Conservation (phyloP, 2,888 invertebrate genomes). For the Volucella bombylans region DNA sequence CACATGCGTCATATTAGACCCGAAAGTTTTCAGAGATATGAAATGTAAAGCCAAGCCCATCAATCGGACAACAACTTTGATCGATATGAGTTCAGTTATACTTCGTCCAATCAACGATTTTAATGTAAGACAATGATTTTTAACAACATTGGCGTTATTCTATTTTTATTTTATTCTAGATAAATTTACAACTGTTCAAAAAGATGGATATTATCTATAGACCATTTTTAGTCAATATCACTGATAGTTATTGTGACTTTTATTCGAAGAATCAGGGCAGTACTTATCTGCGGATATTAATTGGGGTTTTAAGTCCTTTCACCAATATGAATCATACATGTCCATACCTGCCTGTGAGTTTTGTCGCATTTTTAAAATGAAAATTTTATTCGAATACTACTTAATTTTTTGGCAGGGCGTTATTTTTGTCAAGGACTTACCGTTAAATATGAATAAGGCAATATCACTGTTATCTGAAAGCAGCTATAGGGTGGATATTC, state of each 20-base stretch:
- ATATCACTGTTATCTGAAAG: neutral
- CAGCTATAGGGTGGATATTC: neutral
- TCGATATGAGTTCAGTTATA: neutral
- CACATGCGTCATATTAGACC: constrained; percentile 4
- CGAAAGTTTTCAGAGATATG: neutral
- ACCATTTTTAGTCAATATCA: constrained; percentile 32
- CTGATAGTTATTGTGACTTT: constrained; percentile 23
- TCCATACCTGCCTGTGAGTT: constrained; percentile 27
- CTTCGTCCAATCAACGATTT: neutral
- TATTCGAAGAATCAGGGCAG: constrained; percentile 26
- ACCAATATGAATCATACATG: constrained; percentile 44
- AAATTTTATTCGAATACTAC: no score
- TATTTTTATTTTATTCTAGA: neutral
- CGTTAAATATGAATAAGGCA: neutral
- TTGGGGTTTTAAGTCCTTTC: neutral
- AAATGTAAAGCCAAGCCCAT: constrained; percentile 10
- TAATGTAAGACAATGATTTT: neutral
- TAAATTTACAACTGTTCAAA: constrained; percentile 1
- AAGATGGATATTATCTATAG: neutral
- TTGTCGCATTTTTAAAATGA: no score
- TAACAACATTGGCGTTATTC: neutral
- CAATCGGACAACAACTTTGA: constrained; percentile 21
- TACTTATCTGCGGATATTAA: neutral
- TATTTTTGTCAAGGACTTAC: neutral
- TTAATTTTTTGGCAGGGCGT: neutral